These are phyloP conservation scores for Gambelia wislizenii DNA, from an alignment of 2,797 vertebrate genomes.

Conservation along the genomic window DNA sequence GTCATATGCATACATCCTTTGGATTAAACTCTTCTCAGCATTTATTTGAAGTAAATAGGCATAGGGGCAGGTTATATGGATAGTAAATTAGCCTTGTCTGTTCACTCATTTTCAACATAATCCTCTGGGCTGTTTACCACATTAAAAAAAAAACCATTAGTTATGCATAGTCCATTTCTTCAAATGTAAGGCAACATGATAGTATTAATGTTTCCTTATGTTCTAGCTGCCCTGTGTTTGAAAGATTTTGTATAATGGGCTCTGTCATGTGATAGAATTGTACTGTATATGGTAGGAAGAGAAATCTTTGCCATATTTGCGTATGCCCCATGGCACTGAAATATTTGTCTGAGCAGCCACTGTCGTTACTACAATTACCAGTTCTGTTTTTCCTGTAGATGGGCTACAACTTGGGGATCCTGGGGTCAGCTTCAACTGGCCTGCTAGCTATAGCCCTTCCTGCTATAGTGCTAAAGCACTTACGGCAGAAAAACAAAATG, in stretches of 20 bases:
- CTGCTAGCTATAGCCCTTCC: too few species aligned
- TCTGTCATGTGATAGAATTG: too few species aligned
- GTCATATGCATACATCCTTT: not conserved
- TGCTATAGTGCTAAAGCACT: too few species aligned
- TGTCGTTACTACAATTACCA: not conserved
- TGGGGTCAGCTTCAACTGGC: too few species aligned
- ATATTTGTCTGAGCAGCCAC: not conserved
- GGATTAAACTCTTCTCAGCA: not conserved
- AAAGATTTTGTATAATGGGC: too few species aligned
- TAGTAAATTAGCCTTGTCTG: not conserved
- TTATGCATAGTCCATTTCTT: not conserved
- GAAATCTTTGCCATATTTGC: too few species aligned
- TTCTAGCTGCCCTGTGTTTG: not conserved
- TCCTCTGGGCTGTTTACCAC: not conserved
- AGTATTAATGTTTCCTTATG: not conserved
- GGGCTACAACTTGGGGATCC: too few species aligned
- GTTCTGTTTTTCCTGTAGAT: not conserved
- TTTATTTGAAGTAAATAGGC: not conserved
- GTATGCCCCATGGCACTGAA: not conserved
- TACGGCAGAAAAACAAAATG: too few species aligned
- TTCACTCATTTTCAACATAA: not conserved
- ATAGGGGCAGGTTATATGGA: not conserved
- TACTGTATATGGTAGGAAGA: too few species aligned
- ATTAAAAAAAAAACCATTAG: not conserved
- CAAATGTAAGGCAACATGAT: not conserved